Conservation (phyloP, 2,797 vertebrate genomes). For the Scomberomorus guttatus region DNA sequence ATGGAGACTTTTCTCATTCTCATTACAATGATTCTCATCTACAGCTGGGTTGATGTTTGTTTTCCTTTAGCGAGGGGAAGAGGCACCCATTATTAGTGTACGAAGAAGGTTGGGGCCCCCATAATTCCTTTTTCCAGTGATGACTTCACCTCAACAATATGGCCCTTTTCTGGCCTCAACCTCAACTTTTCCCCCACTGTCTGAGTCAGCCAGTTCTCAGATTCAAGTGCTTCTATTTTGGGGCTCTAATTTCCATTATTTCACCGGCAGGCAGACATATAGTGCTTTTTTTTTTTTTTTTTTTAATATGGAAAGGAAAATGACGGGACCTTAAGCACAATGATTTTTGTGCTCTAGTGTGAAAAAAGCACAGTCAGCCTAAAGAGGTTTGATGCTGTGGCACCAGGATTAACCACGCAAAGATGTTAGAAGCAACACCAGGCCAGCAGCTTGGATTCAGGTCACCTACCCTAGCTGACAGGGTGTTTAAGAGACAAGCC, state of each 20-base stretch:
- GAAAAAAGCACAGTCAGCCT: slow-evolving; percentile 20
- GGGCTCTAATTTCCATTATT: slow-evolving; percentile 59
- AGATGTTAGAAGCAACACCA: slow-evolving; percentile 38
- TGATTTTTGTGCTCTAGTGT: slow-evolving; percentile 12
- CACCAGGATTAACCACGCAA: slow-evolving; percentile 35
- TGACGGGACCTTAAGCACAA: background rate
- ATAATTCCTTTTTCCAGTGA: slow-evolving; percentile 68
- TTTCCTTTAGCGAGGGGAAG: slow-evolving; percentile 57
- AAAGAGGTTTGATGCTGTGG: slow-evolving; percentile 16
- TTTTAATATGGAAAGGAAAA: slow-evolving; percentile 65
- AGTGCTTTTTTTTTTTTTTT: too few species aligned
- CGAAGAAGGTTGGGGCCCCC: slow-evolving; percentile 32
- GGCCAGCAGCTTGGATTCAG: slow-evolving; percentile 42
- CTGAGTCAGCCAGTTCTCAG: slow-evolving; percentile 70
- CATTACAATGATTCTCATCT: slow-evolving; percentile 38
- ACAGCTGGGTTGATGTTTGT: slow-evolving; percentile 47
- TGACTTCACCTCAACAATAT: slow-evolving; percentile 74
- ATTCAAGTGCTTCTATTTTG: slow-evolving; percentile 65
- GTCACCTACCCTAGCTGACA: slow-evolving; percentile 26
- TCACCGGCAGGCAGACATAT: slow-evolving; percentile 34
- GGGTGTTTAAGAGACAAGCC: slow-evolving; percentile 36
- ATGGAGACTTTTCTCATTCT: slow-evolving; percentile 13
- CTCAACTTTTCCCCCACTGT: slow-evolving; percentile 64
- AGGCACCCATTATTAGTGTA: slow-evolving; percentile 45
- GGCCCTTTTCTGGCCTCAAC: slow-evolving; percentile 59